Evolutionary conservation across 2,888 invertebrate species (phyloP).

Genomic region (Melanostoma mellinum): DNA sequence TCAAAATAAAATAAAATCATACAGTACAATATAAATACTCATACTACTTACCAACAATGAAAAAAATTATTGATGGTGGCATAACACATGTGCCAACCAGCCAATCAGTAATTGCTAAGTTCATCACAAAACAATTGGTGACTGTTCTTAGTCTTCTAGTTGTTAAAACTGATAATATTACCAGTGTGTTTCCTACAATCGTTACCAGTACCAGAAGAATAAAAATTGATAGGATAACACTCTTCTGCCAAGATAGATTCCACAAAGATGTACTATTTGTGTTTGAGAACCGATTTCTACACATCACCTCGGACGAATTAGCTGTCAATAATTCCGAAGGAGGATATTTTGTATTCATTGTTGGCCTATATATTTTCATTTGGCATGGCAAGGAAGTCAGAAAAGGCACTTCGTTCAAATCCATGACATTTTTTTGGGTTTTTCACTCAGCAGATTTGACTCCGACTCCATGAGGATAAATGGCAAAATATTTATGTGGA

Average conservation of each 20-base stretch:
- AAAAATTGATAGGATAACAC: constrained; percentile 84
- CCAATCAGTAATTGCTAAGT: constrained; percentile 95
- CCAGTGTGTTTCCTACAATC: constrained; percentile 93
- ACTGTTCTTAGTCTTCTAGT: constrained; percentile 94
- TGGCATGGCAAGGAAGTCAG: no score
- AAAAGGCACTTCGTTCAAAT: no score
- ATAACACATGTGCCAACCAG: constrained; percentile 96
- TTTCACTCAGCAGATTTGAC: no score
- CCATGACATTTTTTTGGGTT: no score
- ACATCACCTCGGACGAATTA: constrained; percentile 20
- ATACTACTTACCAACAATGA: constrained; percentile 88
- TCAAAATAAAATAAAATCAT: no score
- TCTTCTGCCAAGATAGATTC: constrained; percentile 85
- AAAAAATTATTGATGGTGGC: constrained; percentile 95
- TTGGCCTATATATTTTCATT: no score
- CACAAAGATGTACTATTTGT: constrained; percentile 11
- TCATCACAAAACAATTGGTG: constrained; percentile 97
- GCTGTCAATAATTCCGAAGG: no score
- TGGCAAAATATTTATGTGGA: no score
- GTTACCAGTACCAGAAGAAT: constrained; percentile 88
- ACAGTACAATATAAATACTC: no score
- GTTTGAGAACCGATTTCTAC: constrained; percentile 12
- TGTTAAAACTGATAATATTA: constrained; percentile 93
- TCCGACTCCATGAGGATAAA: no score
- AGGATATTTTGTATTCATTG: no score